These are phyloP conservation scores for Pteromalus puparum DNA, from an alignment of 1,140 invertebrate species.

Conservation along the genomic window DNA sequence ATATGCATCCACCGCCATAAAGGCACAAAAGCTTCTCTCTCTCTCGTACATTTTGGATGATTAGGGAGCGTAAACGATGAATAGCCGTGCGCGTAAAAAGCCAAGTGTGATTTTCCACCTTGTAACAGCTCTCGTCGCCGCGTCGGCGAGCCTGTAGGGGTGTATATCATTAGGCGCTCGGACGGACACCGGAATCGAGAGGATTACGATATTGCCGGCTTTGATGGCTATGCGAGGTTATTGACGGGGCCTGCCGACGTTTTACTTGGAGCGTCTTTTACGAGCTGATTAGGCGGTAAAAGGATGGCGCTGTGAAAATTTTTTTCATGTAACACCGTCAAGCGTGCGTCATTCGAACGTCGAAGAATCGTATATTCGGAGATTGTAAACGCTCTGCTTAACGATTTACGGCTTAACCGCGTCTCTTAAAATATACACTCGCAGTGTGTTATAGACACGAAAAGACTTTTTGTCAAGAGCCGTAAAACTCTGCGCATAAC, in stretches of 20 bases:
- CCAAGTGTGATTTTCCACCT: conserved; percentile 19
- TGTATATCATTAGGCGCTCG: neutral
- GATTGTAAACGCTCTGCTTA: neutral
- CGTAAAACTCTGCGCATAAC: neutral
- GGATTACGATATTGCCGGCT: neutral
- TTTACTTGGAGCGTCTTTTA: conserved; percentile 8
- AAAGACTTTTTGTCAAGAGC: neutral
- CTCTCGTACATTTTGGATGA: conserved; percentile 42
- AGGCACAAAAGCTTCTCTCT: conserved; percentile 25
- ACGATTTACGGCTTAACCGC: too few relatives aligned
- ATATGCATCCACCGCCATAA: neutral
- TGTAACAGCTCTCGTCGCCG: neutral
- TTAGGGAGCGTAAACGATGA: conserved; percentile 45
- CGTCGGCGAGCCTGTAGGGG: neutral
- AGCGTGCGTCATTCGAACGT: neutral
- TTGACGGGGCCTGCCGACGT: neutral
- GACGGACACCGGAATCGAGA: neutral
- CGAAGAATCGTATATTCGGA: too few relatives aligned
- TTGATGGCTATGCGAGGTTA: neutral
- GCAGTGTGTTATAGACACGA: too few relatives aligned
- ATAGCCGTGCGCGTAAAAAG: conserved; percentile 26
- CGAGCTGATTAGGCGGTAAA: neutral
- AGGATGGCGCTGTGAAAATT: neutral
- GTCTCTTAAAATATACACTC: neutral
- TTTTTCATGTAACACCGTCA: neutral